A percentile compares a stretch with the other conserved stretches of the same genome.
Evolutionary conservation across 2,888 invertebrate genomes (phyloP).

Genomic region (Cantharis rustica): DNA sequence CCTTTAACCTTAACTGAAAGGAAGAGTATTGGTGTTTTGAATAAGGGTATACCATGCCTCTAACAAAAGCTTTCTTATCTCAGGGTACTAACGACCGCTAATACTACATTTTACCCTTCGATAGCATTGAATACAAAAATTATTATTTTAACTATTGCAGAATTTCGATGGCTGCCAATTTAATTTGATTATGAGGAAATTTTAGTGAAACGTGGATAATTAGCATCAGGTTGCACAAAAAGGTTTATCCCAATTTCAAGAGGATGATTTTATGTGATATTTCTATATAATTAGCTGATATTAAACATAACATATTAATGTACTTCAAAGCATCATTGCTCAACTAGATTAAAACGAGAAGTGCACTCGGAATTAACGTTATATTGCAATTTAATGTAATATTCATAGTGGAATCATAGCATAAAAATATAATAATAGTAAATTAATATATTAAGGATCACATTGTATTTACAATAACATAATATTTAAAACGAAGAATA

Average conservation of each 20-base stretch:
- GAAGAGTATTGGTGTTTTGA: too few species aligned
- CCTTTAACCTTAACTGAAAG: too few species aligned
- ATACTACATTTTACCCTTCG: background rate
- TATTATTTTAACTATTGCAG: background rate
- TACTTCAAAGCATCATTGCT: background rate
- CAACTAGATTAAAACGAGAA: background rate
- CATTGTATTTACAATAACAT: too few species aligned
- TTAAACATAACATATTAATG: background rate
- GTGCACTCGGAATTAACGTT: background rate
- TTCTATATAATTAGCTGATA: background rate
- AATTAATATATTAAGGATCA: too few species aligned
- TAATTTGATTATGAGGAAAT: background rate
- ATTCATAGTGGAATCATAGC: too few species aligned
- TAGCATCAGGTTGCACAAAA: background rate
- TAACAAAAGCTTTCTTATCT: too few species aligned
- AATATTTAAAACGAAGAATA: background rate
- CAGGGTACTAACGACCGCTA: background rate
- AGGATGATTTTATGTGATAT: background rate
- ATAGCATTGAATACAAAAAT: background rate
- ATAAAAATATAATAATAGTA: too few species aligned
- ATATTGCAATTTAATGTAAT: too few species aligned
- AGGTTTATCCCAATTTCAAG: background rate
- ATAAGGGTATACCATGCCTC: too few species aligned
- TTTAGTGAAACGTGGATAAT: background rate
- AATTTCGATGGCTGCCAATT: background rate